Evolutionary conservation across 1,140 invertebrate genomes (phyloP), one percentile per base, ranked within the genome.

Genomic region (Andricus grossulariae): DNA sequence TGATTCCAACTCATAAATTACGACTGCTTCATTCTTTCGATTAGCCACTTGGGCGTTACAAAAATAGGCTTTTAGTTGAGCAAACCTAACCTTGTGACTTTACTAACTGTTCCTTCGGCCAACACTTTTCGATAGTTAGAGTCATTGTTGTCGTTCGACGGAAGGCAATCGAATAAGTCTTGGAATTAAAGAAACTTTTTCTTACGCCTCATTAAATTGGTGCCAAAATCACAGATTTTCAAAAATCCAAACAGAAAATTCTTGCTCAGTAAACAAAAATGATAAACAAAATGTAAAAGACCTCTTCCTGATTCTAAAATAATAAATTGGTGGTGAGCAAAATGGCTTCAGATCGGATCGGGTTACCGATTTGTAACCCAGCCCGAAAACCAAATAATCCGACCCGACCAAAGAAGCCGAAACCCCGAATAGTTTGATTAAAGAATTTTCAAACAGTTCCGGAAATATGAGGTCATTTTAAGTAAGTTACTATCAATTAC

Each of bases 1-100:
- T 21, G 39, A 21, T 39, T 66, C 25, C 60, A 32, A 32, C 25
- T 39, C 60, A 66, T 66, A 45, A 45, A 66, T 66, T 66, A 66
- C 60, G 45, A 32, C 39, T 32, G 60, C 39, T 45, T 66, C 60
- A 16, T 66, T 66, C 60, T 66, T 45, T 66, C 60, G 60, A 45
- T 66, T 66, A 66, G 13, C 60, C 32, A 66, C 60, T 66, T 66
- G 60, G 21, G 32, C 32, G 6, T 21, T 66, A 16, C 25, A 66
- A 66, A 66, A 32, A 66, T 66, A 45, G 60, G 32, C 25, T 66
- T 66, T 21, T 66, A 32, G 60, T 66, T 66, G 60, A 66, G 32
- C 25, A 45, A 39, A 66, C 60, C 60, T 66, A 66, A 66, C 60
- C 54, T 19, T 66, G n/a, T 11, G 60, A 66, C 60, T 39, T 39